These are phyloP conservation scores for Zalophus californianus DNA, from an alignment of 2,797 vertebrate genomes.

Conservation along the genomic window DNA sequence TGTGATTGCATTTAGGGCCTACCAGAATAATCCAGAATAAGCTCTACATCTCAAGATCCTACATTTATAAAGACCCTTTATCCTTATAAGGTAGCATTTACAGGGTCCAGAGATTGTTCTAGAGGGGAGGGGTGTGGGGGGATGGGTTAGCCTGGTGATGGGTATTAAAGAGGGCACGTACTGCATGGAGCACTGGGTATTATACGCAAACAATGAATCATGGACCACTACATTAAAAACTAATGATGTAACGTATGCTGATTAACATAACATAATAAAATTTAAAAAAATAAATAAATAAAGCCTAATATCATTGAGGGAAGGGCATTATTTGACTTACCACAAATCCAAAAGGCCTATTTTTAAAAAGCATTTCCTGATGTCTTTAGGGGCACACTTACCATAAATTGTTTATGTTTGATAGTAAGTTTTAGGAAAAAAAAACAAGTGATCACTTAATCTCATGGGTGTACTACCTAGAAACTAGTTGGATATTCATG, in stretches of 20 bases:
- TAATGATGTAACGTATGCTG: too few species aligned
- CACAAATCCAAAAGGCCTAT: background rate
- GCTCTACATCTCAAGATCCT: background rate
- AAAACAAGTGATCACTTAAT: background rate
- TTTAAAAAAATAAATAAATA: background rate
- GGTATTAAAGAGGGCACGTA: too few species aligned
- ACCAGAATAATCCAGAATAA: background rate
- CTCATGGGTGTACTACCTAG: background rate
- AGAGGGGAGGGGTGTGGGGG: too few species aligned
- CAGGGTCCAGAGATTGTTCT: background rate
- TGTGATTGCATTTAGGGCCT: background rate
- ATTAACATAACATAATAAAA: too few species aligned
- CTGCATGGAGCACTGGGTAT: too few species aligned
- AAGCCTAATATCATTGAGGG: background rate
- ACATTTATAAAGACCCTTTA: conserved; percentile 16
- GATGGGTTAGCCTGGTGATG: too few species aligned
- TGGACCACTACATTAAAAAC: too few species aligned
- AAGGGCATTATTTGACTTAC: background rate
- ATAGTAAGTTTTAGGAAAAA: background rate
- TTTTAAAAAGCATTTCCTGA: conserved; percentile 14
- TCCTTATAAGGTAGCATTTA: conserved; percentile 30
- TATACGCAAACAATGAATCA: too few species aligned
- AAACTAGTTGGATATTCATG: background rate
- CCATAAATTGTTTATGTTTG: conserved; percentile 15
- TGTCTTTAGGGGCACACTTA: background rate